A percentile compares a stretch with the other conserved stretches of the same genome.
These are phyloP conservation scores for Meloidogyne hapla DNA, from an alignment of 1,140 invertebrate species.

Conservation along the genomic window DNA sequence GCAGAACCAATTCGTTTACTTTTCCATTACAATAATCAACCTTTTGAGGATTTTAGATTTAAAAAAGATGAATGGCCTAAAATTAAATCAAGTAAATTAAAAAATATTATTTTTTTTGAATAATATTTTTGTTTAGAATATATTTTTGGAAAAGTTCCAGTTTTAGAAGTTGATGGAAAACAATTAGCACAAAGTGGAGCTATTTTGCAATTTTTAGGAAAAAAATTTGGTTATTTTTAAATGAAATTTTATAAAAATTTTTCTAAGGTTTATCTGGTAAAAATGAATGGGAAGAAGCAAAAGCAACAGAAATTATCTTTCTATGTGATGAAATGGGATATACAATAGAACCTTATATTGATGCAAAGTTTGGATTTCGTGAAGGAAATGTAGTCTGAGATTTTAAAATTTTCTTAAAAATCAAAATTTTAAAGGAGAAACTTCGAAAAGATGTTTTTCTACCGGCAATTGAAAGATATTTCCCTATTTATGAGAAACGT, in stretches of 20 bases:
- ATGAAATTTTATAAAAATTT: background rate
- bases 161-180: slow-evolving; percentile 62
- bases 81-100: background rate
- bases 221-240: slow-evolving; percentile 47
- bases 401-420: background rate
- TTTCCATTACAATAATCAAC: background rate
- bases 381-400: slow-evolving; percentile 19
- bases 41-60: background rate
- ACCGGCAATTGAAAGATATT: background rate
- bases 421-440: background rate
- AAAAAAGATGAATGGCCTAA: background rate
- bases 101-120: too few species aligned
- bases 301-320: slow-evolving; percentile 12
- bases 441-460: slow-evolving; percentile 9
- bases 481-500: background rate
- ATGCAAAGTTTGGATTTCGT: slow-evolving; percentile 1
- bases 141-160: slow-evolving; percentile 56
- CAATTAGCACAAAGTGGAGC: slow-evolving; percentile 49
- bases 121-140: slow-evolving; percentile 32
- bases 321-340: background rate
- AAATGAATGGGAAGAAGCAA: slow-evolving; percentile 25
- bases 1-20: background rate
- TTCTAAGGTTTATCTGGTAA: slow-evolving; percentile 12
- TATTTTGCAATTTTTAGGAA: slow-evolving; percentile 57
- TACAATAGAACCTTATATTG: background rate